Conservation (phyloP, 1,140 invertebrate species). For the Melanaphis sacchari region DNA sequence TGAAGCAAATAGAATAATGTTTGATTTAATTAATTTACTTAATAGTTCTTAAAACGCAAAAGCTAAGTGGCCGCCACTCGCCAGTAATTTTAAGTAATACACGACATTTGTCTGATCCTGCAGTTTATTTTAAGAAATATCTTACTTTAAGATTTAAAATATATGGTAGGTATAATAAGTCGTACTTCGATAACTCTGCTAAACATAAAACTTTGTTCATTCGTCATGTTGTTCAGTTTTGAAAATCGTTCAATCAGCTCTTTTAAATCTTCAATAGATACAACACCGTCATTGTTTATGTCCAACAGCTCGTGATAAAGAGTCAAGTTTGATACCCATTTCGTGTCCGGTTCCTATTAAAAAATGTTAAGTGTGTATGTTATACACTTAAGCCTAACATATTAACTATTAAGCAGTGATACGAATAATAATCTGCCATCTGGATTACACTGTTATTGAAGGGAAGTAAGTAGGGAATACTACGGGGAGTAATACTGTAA, state of each 20-base stretch:
- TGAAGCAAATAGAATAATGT: too few relatives aligned
- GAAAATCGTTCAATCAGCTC: slow-evolving; percentile 76
- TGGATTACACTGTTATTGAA: neutral
- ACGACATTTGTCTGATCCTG: too few relatives aligned
- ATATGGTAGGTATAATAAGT: neutral
- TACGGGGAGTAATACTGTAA: too few relatives aligned
- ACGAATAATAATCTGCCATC: neutral
- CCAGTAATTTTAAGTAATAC: too few relatives aligned
- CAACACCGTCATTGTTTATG: slow-evolving; percentile 83
- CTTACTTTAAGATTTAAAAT: too few relatives aligned
- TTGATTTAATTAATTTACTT: too few relatives aligned
- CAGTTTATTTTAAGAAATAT: too few relatives aligned
- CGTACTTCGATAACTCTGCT: slow-evolving; percentile 60
- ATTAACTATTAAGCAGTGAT: neutral
- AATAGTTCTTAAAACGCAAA: too few relatives aligned
- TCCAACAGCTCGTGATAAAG: slow-evolving; percentile 81
- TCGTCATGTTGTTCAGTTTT: slow-evolving; percentile 70
- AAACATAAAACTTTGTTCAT: slow-evolving; percentile 60
- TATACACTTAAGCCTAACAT: neutral
- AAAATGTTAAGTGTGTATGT: neutral
- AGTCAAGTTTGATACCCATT: slow-evolving; percentile 87
- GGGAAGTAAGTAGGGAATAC: too few relatives aligned
- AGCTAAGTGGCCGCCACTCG: too few relatives aligned
- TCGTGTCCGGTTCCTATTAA: neutral
- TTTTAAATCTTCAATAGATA: slow-evolving; percentile 81